Percentiles rank a stretch among this genome's conserved stretches.
phyloP scores from a whole-genome alignment of 2,888 invertebrate species.

The Dryobotodes eremita region DNA sequence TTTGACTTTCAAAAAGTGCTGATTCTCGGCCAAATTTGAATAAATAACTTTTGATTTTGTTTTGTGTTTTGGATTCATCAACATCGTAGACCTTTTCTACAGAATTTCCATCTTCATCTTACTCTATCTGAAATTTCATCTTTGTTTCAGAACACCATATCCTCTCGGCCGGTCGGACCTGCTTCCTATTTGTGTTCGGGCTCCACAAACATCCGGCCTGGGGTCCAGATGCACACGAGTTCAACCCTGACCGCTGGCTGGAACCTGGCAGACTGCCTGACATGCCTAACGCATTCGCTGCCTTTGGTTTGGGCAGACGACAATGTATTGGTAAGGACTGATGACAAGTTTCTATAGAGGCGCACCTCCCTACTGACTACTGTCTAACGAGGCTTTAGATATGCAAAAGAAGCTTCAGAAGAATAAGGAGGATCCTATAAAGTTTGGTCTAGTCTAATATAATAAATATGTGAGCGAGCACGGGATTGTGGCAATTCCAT shows the following conservation, averaged over 20 bases:
- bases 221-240: constrained; percentile 78
- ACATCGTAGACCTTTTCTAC: not conserved
- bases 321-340: constrained; percentile 79
- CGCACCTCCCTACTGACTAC: not conserved
- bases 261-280: constrained; percentile 73
- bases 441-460: not conserved
- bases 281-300: constrained; percentile 75
- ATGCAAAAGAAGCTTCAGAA: too few species aligned
- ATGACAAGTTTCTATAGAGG: not conserved
- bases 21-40: not conserved
- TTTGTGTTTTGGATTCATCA: not conserved
- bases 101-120: not conserved
- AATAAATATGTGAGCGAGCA: not conserved
- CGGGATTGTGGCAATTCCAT: not conserved
- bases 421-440: not conserved
- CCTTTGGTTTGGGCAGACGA: constrained; percentile 79
- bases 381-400: not conserved
- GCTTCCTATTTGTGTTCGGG: constrained; percentile 76
- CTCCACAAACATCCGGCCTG: constrained; percentile 79
- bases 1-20: not conserved
- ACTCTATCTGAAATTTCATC: not conserved
- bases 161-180: constrained; percentile 75
- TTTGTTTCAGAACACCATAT: constrained; percentile 77
- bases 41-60: too few species aligned
- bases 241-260: constrained; percentile 81